Conservation (phyloP, 1,140 invertebrate genomes). For the Lutraria rhynchaena region DNA sequence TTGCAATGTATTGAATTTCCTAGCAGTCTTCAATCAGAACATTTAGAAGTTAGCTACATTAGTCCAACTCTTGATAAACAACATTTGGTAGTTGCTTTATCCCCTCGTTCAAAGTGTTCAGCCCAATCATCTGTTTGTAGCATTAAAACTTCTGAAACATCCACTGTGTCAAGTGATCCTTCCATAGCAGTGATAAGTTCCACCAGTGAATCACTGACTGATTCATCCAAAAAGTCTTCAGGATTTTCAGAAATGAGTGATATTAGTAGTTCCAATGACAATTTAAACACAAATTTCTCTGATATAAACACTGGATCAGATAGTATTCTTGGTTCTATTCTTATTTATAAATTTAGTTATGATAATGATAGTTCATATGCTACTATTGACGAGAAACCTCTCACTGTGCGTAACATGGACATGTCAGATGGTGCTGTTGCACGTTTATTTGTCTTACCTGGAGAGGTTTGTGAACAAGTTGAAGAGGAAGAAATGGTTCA, state of each 20-base stretch:
- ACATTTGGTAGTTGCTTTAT: slow-evolving; percentile 76
- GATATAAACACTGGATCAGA: neutral
- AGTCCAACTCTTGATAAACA: slow-evolving; percentile 75
- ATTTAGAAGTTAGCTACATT: slow-evolving; percentile 71
- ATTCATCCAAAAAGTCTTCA: slow-evolving; percentile 29
- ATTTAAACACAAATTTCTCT: slow-evolving; percentile 44
- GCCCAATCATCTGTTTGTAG: slow-evolving; percentile 25
- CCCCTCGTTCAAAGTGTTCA: slow-evolving; percentile 57
- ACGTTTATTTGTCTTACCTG: slow-evolving; percentile 72
- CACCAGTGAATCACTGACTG: slow-evolving; percentile 18
- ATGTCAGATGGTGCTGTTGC: slow-evolving; percentile 65
- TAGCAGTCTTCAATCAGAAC: slow-evolving; percentile 66
- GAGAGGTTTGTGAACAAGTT: slow-evolving; percentile 71
- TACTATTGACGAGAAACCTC: slow-evolving; percentile 76
- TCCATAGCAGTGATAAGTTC: neutral
- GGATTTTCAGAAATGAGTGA: slow-evolving; percentile 35
- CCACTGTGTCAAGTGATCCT: slow-evolving; percentile 25
- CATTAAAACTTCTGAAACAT: slow-evolving; percentile 13
- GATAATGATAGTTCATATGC: slow-evolving; percentile 68
- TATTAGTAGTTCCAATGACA: slow-evolving; percentile 27
- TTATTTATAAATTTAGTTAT: slow-evolving; percentile 79
- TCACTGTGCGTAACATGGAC: slow-evolving; percentile 63
- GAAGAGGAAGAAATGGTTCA: slow-evolving; percentile 68
- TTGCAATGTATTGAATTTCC: slow-evolving; percentile 79
- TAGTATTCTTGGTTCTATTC: slow-evolving; percentile 72